Evolutionary conservation across 2,113 vertebrate species (phyloP).

Genomic region (Poecilia latipinna): DNA sequence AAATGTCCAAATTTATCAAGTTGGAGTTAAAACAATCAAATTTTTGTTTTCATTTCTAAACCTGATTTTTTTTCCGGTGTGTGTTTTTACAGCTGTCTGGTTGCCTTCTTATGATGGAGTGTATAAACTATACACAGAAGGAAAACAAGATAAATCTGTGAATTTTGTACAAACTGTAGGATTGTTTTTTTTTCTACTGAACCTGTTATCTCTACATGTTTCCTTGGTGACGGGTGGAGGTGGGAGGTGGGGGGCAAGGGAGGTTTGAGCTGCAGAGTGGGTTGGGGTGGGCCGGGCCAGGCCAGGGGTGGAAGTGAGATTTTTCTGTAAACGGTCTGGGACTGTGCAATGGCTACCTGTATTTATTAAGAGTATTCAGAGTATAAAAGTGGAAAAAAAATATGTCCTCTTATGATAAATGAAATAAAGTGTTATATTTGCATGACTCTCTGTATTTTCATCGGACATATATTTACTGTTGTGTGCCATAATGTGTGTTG

Average conservation of each 20-base stretch:
- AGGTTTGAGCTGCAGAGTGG: not conserved
- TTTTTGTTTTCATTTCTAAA: conserved; percentile 18
- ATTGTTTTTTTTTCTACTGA: conserved; percentile 81
- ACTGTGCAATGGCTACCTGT: conserved; percentile 80
- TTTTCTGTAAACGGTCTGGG: conserved; percentile 71
- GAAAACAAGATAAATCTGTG: conserved; percentile 77
- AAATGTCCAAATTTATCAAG: conserved; percentile 19
- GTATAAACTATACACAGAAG: conserved; percentile 45
- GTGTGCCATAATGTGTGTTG: conserved; percentile 75
- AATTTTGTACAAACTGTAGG: conserved; percentile 83
- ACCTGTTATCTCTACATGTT: conserved; percentile 77
- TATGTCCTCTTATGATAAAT: conserved; percentile 65
- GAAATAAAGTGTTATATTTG: conserved; percentile 86
- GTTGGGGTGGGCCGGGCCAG: not conserved
- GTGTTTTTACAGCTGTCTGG: conserved; percentile 69
- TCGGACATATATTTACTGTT: conserved; percentile 73
- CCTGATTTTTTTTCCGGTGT: conserved; percentile 31
- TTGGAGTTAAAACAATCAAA: conserved; percentile 6
- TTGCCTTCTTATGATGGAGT: conserved; percentile 45
- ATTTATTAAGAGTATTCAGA: conserved; percentile 72
- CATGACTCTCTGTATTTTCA: conserved; percentile 85
- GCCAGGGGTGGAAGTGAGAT: not conserved
- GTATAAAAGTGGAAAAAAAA: conserved; percentile 68
- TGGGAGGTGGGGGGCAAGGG: not conserved
- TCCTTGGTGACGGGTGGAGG: conserved; percentile 35